Base-by-base conservation (phyloP, 2,888 invertebrate species). In the Willowsia nigromaculata region DNA sequence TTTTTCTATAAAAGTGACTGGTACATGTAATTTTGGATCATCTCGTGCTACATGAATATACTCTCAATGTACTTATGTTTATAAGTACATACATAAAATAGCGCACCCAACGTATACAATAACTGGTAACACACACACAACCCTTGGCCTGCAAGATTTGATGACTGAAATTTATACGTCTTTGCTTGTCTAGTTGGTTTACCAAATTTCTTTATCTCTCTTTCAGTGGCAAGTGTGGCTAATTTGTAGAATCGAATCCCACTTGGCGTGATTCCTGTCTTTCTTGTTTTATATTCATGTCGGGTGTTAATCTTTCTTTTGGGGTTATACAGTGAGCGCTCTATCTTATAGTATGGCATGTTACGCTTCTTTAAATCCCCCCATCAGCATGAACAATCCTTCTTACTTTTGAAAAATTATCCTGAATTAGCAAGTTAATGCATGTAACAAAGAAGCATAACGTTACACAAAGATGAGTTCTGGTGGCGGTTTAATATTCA, bases 251-350 rank as follows among this genome's bases (percentile, higher is more conserved):
- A 80, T 25, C 30, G 78, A 47, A 27, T 37, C 43, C 30, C 27
- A 68, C 80, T 78, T 80, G 68, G 80, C 86, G 80, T 86, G 68
- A 47, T 86, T 86, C 86, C 86, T 86, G 85, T 85, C 85, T 85
- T 59, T 76, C 85, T 59, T 71, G 84, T 53, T 80, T 76, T 76
- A 27, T 50, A 84, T 84, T 33, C 59, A 25, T 68, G 84, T 53
- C 25, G 56, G 59, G 50, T 85, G 59, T 33, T 62, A 85, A 85
- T 85, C 59, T 76, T 62, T 85, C 68, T 71, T 40, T 25, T 37
- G 50, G 27, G 71, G 40, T 43, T 68, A 25, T 59, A 9, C 59
- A 59, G 5, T 27, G 59, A 25, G 25, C 25, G 9, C 59, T 33
- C n/a, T 25, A 65, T 65, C 37, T 6, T 65, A 33, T 11, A 33